Conservation (phyloP, 1,140 invertebrate genomes). For the Globodera ellingtonae region DNA sequence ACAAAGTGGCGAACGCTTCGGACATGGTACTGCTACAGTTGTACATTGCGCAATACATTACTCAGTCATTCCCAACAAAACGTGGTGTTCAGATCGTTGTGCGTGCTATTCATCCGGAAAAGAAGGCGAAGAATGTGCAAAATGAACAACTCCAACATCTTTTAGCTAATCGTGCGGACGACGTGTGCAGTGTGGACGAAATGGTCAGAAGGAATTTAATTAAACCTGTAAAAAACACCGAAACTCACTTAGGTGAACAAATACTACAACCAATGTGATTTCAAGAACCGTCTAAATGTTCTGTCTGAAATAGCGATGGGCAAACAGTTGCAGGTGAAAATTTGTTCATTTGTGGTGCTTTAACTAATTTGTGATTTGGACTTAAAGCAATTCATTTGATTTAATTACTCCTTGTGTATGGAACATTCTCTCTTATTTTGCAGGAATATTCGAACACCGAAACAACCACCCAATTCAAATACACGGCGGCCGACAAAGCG, state of each 20-base stretch:
- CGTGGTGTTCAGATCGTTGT: conserved; percentile 13
- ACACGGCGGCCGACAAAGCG: conserved; percentile 18
- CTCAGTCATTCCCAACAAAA: neutral
- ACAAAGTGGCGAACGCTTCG: conserved; percentile 52
- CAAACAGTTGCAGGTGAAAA: conserved; percentile 13
- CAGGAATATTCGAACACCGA: conserved; percentile 39
- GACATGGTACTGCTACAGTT: conserved; percentile 40
- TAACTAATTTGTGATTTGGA: neutral
- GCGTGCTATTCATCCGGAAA: conserved; percentile 14
- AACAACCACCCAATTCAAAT: conserved; percentile 22
- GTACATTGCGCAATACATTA: neutral
- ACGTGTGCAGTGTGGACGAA: conserved; percentile 35
- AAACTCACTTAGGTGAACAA: conserved; percentile 26
- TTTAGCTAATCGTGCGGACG: neutral
- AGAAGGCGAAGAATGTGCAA: conserved; percentile 27
- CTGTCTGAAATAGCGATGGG: conserved; percentile 31
- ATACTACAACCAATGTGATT: conserved; percentile 26
- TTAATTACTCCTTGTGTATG: neutral
- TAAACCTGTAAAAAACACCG: neutral
- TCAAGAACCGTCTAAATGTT: conserved; percentile 30
- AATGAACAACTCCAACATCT: conserved; percentile 18
- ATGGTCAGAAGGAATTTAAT: conserved; percentile 14
- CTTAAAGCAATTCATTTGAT: too few relatives aligned
- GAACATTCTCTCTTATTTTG: neutral
- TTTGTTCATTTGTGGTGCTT: neutral